A percentile compares a stretch with the other conserved stretches of the same genome.
Evolutionary conservation across 2,113 vertebrate species (phyloP).

Genomic region (Setophaga petechia): DNA sequence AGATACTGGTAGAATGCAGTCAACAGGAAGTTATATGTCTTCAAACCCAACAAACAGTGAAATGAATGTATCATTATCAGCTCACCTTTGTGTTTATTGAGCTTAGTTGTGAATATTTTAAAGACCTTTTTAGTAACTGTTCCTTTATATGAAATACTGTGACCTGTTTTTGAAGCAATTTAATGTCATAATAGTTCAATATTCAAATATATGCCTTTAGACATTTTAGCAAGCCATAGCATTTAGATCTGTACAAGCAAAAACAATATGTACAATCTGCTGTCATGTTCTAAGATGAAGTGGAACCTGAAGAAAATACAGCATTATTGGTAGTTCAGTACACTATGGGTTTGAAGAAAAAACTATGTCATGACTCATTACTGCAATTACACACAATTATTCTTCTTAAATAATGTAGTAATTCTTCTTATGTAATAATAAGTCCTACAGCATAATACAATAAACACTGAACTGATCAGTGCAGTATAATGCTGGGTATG

Average conservation of each 20-base stretch:
- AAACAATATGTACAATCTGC: not conserved
- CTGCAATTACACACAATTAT: not conserved
- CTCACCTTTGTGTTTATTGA: not conserved
- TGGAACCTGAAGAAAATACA: not conserved
- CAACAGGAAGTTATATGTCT: not conserved
- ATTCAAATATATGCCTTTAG: not conserved
- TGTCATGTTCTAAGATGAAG: not conserved
- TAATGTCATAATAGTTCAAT: not conserved
- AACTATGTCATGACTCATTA: not conserved
- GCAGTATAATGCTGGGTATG: not conserved
- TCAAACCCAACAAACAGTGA: not conserved
- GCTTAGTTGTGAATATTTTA: not conserved
- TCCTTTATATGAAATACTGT: not conserved
- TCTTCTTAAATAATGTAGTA: not conserved
- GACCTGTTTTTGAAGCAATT: not conserved
- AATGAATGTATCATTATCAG: not conserved
- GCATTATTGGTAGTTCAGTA: not conserved
- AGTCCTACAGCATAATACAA: not conserved
- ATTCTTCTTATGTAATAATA: not conserved
- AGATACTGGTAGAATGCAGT: not conserved
- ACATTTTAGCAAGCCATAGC: not conserved
- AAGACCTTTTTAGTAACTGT: not conserved
- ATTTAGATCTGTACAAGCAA: not conserved
- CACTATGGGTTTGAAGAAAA: not conserved
- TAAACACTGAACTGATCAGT: not conserved